Evolutionary conservation across 2,888 invertebrate species (phyloP), one percentile per base, ranked within the genome.

Genomic region (Glyphotaelius pellucidus): DNA sequence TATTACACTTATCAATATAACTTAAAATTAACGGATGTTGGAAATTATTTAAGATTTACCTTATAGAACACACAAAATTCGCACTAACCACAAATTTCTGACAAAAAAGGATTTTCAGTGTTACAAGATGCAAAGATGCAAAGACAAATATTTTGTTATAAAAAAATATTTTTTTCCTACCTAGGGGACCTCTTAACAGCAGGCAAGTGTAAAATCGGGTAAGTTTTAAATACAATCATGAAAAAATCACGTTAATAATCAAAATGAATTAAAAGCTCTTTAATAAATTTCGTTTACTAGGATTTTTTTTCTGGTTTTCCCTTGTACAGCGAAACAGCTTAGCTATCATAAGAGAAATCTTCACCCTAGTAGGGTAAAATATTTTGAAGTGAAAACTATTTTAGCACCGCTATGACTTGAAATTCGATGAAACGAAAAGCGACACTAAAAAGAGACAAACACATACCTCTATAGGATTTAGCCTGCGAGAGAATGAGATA

Each of bases 11-110:
- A 38, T 83, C 83, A 35, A 19, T 35, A 15, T 25, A 38, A 2
- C 35, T 25, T 25, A 25, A 83, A 32, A 83, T 35, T 15, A 91
- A 25, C 38, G 92, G 92, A 92, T 92, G 87, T 67, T 30, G 87
- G 30, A 79, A 80, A 90, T 90, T 89, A 80, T 89, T 90, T 32
- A 88, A 88, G 92, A 92, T 90, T 92, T 92, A 92, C 92, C 92
- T 90, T 42, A 83, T 83, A 87, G 90, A 92, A 92, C 90, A 92
- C 92, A 90, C 87, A 47, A 90, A 90, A 88, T 79, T 90, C 81
- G 84, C 67, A 52, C 80, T 84, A 88, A 92, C 92, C 83, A 90
- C 83, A 67, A 84, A 90, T 42, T 83, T 89, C 83, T 52, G 88
- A 90, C 87, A 87, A 90, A 90, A 90, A 90, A 80, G 38, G 25